Evolutionary conservation across 2,888 invertebrate species (phyloP).

Genomic region (Lasioglossum leucozonium): DNA sequence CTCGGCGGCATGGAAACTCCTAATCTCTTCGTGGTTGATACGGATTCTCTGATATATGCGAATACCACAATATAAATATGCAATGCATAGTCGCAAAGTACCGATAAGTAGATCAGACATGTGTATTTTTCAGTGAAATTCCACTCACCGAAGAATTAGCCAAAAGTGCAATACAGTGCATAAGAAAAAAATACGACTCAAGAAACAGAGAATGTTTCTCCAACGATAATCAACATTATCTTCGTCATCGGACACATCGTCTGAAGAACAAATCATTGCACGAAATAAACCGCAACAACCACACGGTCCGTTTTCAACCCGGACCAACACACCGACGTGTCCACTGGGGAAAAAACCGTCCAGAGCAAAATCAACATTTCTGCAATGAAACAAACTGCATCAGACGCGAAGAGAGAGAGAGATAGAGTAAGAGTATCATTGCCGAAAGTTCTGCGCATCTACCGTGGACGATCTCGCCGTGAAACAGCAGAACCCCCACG

Average conservation of each 20-base stretch:
- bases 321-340: neutral
- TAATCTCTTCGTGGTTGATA: constrained; percentile 38
- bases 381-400: neutral
- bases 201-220: neutral
- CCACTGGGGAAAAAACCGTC: neutral
- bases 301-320: neutral
- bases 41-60: neutral
- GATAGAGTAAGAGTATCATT: no score
- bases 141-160: no score
- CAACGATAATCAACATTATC: neutral
- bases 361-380: neutral
- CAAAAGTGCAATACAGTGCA: no score
- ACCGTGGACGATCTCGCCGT: neutral
- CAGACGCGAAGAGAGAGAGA: no score
- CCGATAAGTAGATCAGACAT: no score
- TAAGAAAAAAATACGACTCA: no score
- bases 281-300: neutral
- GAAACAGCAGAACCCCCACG: neutral
- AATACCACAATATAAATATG: neutral
- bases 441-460: neutral
- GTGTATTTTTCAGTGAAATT: no score
- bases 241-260: neutral
- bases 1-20: neutral
- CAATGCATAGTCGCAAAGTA: neutral
- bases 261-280: neutral